These are phyloP conservation scores for Meloidogyne exigua DNA, from an alignment of 1,140 invertebrate genomes.

Conservation along the genomic window DNA sequence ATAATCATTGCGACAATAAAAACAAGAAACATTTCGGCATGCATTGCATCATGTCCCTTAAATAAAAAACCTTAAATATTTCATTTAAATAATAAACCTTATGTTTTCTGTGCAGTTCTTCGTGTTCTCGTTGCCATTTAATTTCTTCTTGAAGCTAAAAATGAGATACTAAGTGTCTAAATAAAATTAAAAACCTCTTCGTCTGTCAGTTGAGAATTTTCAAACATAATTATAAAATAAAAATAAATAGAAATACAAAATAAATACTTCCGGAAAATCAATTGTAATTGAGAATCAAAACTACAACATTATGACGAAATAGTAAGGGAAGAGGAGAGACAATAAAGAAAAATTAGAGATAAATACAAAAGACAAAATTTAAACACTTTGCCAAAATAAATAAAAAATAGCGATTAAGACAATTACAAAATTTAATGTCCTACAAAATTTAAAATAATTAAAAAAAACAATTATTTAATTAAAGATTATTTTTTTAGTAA, in stretches of 20 bases:
- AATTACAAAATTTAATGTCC: no score
- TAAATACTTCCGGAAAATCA: constrained; percentile 67
- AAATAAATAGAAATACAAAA: not conserved
- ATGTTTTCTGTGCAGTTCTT: constrained; percentile 57
- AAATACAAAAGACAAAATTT: no score
- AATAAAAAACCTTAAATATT: constrained; percentile 78
- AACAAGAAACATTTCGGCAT: constrained; percentile 91
- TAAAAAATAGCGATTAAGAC: no score
- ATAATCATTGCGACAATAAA: constrained; percentile 81
- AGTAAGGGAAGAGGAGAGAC: no score
- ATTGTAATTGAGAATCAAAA: not conserved
- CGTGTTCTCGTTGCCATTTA: constrained; percentile 58
- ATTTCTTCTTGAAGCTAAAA: constrained; percentile 52
- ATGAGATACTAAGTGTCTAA: not conserved
- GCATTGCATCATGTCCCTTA: constrained; percentile 92
- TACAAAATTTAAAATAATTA: no score
- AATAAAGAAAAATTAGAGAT: no score
- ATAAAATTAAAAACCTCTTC: constrained; percentile 18
- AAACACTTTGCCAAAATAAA: no score
- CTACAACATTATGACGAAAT: not conserved
- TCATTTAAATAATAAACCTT: constrained; percentile 18
- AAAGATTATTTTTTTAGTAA: no score
- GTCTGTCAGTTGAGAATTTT: not conserved
- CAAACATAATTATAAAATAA: not conserved
- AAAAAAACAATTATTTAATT: no score